These are phyloP conservation scores for Pedicia rivosa DNA, from an alignment of 2,888 invertebrate species.

Conservation along the genomic window DNA sequence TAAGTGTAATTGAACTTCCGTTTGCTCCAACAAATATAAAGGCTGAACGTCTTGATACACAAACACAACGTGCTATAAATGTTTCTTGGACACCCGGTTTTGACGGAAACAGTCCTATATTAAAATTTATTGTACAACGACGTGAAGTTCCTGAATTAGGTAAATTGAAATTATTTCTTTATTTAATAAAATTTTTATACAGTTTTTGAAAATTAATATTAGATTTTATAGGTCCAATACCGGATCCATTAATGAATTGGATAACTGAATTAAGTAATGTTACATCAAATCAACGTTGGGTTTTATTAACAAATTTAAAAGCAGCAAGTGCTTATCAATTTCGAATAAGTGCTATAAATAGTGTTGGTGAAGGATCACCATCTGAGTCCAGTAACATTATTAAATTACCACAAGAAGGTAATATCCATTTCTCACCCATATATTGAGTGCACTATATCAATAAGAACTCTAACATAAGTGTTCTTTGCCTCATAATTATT, in stretches of 20 bases:
- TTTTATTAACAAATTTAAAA: conserved; percentile 68
- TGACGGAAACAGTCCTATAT: conserved; percentile 91
- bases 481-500: too few relatives aligned
- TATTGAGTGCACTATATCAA: not conserved
- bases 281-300: conserved; percentile 61
- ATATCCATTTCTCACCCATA: conserved; percentile 23
- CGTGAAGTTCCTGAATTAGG: conserved; percentile 77
- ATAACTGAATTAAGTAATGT: conserved; percentile 75
- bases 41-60: conserved; percentile 49
- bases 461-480: not conserved
- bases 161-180: too few relatives aligned
- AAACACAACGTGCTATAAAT: conserved; percentile 62
- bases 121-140: conserved; percentile 83
- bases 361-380: conserved; percentile 85
- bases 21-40: conserved; percentile 80
- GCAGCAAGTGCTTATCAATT: conserved; percentile 95
- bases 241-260: conserved; percentile 77
- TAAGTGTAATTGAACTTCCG: conserved; percentile 88
- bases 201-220: not conserved
- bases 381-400: conserved; percentile 82
- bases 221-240: conserved; percentile 60
- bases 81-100: conserved; percentile 92
- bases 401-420: conserved; percentile 92
- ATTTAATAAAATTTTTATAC: too few relatives aligned
- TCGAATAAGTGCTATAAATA: conserved; percentile 90